Evolutionary conservation across 2,797 vertebrate genomes (phyloP), one percentile per base, ranked within the genome.

Genomic region (Rachycentron canadum): DNA sequence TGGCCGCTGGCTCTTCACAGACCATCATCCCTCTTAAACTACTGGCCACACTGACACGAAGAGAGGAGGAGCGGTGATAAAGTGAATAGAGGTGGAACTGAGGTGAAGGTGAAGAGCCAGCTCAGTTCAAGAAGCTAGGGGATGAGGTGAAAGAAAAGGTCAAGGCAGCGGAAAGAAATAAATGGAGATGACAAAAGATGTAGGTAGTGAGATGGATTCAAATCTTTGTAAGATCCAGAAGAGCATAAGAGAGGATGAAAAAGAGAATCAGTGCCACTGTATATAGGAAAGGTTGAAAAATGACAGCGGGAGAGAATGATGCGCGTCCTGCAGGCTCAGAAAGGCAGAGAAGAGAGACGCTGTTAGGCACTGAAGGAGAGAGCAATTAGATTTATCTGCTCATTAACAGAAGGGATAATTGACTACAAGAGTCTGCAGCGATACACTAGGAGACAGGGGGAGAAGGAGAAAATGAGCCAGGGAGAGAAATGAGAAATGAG

Each of bases 331-430:
- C 58, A 55, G 85, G 87, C 81, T 81, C 81, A 68, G 87, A 83
- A 86, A 86, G 78, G 67, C 76, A 88, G 77, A 74, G 82, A 78
- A 88, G 88, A 86, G 88, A 87, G 86, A 78, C 66, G 82, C 83
- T 83, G 73, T 88, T 83, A 86, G 85, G 88, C 89, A 83, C 87
- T 77, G 85, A 89, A 90, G 89, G 91, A 93, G 88, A 93, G 85
- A 89, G 91, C 92, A 92, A 93, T 93, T 94, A 95, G 92, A 95
- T 94, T 93, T 94, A 95, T 94, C 94, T 94, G 87, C 92, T 95
- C 91, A 94, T 95, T 95, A 95, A 92, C 92, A 94, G 85, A 85
- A 79, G 82, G 91, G 91, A 93, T 94, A 94, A 95, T 94, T 94
- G 92, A 93, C 90, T 93, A 93, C 92, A 93, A 84, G 93, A 89